phyloP scores from a whole-genome alignment of 2,888 invertebrate genomes.

The Dinocampus coccinellae region DNA sequence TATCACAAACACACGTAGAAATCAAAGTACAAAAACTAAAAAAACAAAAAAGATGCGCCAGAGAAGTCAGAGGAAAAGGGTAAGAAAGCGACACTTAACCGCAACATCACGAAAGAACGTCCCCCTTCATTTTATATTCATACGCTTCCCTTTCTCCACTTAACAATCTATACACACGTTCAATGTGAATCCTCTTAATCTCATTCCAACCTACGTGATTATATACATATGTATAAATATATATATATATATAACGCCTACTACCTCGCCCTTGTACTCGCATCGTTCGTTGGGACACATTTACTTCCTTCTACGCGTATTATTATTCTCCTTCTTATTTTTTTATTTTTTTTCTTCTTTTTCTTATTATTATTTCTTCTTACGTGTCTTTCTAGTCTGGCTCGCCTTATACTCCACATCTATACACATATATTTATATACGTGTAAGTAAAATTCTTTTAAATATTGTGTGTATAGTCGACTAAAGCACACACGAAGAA shows the following conservation, averaged over 20 bases:
- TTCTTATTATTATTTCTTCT: neutral
- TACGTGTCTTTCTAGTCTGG: constrained; percentile 12
- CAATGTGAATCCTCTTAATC: constrained; percentile 34
- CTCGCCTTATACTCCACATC: constrained; percentile 29
- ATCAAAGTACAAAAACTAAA: neutral
- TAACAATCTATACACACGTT: too few relatives aligned
- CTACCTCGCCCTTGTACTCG: constrained; percentile 4
- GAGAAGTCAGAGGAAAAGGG: too few relatives aligned
- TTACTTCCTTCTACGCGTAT: constrained; percentile 19
- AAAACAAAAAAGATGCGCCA: neutral
- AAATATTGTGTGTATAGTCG: neutral
- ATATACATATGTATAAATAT: constrained; percentile 28
- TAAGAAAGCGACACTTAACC: neutral
- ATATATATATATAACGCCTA: constrained; percentile 34
- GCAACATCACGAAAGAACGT: neutral
- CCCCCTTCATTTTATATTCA: constrained; percentile 1
- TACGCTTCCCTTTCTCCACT: neutral
- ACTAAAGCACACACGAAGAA: constrained; percentile 11
- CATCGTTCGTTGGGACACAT: neutral
- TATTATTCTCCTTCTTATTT: neutral
- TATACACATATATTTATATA: neutral
- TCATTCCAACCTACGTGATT: constrained; percentile 36
- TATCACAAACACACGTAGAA: neutral
- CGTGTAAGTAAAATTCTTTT: neutral
- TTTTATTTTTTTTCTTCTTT: neutral